phyloP scores from a whole-genome alignment of 2,113 vertebrate species.

The Epinephelus cyanopodus region DNA sequence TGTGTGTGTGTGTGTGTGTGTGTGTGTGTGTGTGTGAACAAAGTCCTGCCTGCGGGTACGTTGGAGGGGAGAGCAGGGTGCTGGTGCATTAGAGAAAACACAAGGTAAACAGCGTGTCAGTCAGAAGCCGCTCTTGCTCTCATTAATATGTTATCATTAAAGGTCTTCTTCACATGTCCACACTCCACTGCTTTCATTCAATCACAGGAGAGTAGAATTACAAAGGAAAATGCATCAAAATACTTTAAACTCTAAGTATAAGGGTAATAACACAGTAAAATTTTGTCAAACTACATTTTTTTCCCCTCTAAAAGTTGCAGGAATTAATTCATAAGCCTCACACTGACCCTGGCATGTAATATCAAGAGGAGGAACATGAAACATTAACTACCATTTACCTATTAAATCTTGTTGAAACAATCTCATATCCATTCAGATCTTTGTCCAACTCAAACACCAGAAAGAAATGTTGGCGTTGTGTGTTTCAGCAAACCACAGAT shows the following conservation, averaged over 20 bases:
- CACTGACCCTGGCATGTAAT: background rate
- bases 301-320: no score
- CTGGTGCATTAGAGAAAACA: conserved; percentile 26
- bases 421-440: background rate
- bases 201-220: background rate
- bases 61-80: conserved; percentile 27
- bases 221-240: background rate
- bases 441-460: no score
- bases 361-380: background rate
- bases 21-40: conserved; percentile 25
- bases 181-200: background rate
- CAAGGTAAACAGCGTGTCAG: conserved; percentile 46
- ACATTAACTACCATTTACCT: no score
- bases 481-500: no score
- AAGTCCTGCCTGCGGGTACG: conserved; percentile 38
- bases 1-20: conserved; percentile 19
- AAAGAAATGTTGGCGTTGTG: no score
- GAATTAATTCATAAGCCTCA: background rate
- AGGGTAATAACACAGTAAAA: background rate
- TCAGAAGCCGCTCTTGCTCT: conserved; percentile 22
- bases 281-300: background rate
- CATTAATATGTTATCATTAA: conserved; percentile 23
- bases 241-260: background rate
- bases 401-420: background rate
- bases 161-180: conserved; percentile 8